Evolutionary conservation across 2,888 invertebrate genomes (phyloP).

Genomic region (Siphlonurus alternatus): DNA sequence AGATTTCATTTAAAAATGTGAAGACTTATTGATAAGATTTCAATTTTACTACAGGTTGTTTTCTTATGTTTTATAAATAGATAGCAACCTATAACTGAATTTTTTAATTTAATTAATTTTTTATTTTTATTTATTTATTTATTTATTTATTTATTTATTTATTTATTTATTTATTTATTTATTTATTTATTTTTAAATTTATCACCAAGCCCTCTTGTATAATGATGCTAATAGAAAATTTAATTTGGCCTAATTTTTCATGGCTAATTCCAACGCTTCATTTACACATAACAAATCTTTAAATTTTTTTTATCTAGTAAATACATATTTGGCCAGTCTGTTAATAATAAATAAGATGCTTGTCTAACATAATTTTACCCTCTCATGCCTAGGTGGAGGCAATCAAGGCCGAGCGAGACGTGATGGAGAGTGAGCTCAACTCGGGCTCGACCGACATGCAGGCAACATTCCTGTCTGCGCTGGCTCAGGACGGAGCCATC

Average conservation of each 20-base stretch:
- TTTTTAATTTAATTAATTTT: too few species aligned
- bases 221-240: too few species aligned
- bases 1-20: background rate
- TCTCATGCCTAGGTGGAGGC: conserved; percentile 69
- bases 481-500: conserved; percentile 59
- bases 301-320: too few species aligned
- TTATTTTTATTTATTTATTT: too few species aligned
- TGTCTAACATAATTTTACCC: too few species aligned
- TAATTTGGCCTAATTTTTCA: too few species aligned
- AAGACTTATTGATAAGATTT: conserved; percentile 9
- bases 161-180: conserved; percentile 8
- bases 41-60: background rate
- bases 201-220: too few species aligned
- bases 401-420: conserved; percentile 77
- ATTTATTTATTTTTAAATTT: conserved; percentile 6
- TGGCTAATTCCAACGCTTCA: too few species aligned
- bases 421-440: conserved; percentile 73
- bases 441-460: conserved; percentile 68
- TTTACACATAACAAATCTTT: too few species aligned
- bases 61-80: background rate
- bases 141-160: conserved; percentile 5
- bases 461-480: conserved; percentile 53
- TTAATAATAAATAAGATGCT: too few species aligned
- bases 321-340: too few species aligned
- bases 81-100: background rate